Percentiles rank a stretch among this genome's conserved stretches.
phyloP scores from a whole-genome alignment of 2,113 vertebrate species.

The Entomyzon cyanotis region DNA sequence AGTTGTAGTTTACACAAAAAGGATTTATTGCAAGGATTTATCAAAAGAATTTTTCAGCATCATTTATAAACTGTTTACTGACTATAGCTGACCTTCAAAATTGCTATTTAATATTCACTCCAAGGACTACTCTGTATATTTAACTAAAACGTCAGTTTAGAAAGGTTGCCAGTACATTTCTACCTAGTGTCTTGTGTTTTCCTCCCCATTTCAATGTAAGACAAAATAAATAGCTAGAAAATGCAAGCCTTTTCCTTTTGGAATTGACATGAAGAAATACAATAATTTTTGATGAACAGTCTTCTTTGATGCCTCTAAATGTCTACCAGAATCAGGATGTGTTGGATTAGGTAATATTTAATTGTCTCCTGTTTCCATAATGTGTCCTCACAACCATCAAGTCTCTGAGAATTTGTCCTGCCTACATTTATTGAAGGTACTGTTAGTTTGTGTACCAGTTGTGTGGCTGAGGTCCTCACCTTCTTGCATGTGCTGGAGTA shows the following conservation, averaged over 20 bases:
- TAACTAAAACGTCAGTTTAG: slow-evolving; percentile 15
- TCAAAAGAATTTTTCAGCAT: slow-evolving; percentile 22
- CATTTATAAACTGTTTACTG: slow-evolving; percentile 57
- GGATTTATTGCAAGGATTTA: slow-evolving; percentile 19
- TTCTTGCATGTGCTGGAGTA: not conserved
- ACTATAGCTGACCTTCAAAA: slow-evolving; percentile 55
- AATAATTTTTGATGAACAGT: not conserved
- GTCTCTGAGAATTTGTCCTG: not conserved
- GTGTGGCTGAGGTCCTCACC: not conserved
- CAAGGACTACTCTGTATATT: slow-evolving; percentile 29
- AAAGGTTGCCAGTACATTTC: not conserved
- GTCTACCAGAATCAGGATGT: not conserved
- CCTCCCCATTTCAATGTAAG: not conserved
- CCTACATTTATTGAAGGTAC: not conserved
- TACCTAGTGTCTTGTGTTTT: not conserved
- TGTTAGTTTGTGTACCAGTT: not conserved
- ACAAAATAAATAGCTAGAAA: not conserved
- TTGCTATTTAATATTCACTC: slow-evolving; percentile 48
- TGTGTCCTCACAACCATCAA: not conserved
- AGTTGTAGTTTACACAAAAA: slow-evolving; percentile 33
- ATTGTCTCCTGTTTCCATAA: not conserved
- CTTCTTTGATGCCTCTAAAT: not conserved
- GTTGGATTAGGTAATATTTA: not conserved
- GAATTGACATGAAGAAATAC: not conserved
- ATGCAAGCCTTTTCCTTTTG: not conserved